phyloP scores from a whole-genome alignment of 2,797 vertebrate genomes.

The Pelochelys cantorii region DNA sequence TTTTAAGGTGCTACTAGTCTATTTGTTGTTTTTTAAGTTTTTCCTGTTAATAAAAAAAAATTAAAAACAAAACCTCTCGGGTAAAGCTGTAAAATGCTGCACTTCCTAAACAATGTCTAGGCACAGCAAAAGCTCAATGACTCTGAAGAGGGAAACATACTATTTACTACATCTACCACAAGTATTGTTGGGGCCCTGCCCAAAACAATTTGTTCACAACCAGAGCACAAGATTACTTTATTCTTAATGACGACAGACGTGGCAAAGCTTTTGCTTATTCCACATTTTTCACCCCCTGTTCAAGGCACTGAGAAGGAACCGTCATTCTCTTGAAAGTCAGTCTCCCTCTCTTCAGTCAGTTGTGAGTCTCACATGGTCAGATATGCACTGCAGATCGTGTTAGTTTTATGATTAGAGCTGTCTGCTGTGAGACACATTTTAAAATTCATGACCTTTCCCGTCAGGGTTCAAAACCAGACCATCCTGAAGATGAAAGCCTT shows the following conservation, averaged over 20 bases:
- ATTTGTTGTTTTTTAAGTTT: no score
- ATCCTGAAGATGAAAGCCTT: slow-evolving; percentile 75
- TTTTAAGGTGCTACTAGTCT: no score
- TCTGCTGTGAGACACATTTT: slow-evolving; percentile 73
- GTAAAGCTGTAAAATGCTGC: neutral
- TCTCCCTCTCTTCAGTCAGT: slow-evolving; percentile 44
- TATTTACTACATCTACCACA: neutral
- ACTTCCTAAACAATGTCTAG: neutral
- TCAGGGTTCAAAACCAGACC: slow-evolving; percentile 74
- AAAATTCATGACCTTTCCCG: slow-evolving; percentile 81
- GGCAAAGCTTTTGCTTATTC: neutral
- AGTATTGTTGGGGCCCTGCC: neutral
- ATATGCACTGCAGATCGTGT: slow-evolving; percentile 41
- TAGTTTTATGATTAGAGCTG: slow-evolving; percentile 74
- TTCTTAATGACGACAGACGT: neutral
- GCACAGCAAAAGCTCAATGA: neutral
- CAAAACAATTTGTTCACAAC: neutral
- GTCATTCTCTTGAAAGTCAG: slow-evolving; percentile 36
- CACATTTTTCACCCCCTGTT: neutral
- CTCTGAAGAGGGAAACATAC: no score
- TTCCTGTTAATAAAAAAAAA: neutral
- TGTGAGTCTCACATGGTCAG: slow-evolving; percentile 43
- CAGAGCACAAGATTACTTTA: accelerated
- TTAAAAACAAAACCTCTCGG: accelerated
- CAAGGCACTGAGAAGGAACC: neutral